Base-by-base conservation (phyloP, 2,888 invertebrate species). In the Eupithecia exiguata region DNA sequence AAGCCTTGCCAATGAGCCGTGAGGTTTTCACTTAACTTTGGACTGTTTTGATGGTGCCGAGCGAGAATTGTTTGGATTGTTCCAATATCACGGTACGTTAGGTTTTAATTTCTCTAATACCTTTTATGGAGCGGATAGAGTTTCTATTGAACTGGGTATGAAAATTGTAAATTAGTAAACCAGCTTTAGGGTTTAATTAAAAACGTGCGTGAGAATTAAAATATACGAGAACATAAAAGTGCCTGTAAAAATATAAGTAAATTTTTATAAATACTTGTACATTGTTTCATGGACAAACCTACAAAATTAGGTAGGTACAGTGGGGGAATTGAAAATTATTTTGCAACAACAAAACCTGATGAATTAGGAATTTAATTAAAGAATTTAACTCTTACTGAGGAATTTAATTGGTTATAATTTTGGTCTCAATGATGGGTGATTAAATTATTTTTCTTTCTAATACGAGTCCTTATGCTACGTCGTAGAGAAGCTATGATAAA, bases 1-100 rank as follows among this genome's bases (percentile, higher is more conserved):
- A 74, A 74, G 68, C 40, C 63, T 74, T 40, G 36, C 61, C 61
- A 62, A 61, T 73, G 69, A 67, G 9, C 36, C 25, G 62, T 70
- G n/a, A 9, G 43, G 66, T 74, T 62, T 70, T 68, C 62, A 68
- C 49, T 38, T 43, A 40, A 67, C 58, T 67, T 61, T 71, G 30
- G 21, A 38, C 49, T 63, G 49, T 63, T 68, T 63, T 30, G 46
- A 68, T 36, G 36, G 68, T 49, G 61, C 35, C 30, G 68, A 62
- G 72, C 68, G 49, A 63, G 38, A 69, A 53, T 63, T 72, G 63
- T 49, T 49, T 38, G 38, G 40, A 72, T 38, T 40, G 68, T 68
- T 49, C 35, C 35, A 61, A 63, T 69, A 69, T 43, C 53, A 40
- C 58, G 62, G 36, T 49, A 62, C 67, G 62, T 62, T 71, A 61